Percentiles rank a stretch among this genome's conserved stretches.
Conservation (phyloP, 2,113 vertebrate species). For the Xiphophorus maculatus region DNA sequence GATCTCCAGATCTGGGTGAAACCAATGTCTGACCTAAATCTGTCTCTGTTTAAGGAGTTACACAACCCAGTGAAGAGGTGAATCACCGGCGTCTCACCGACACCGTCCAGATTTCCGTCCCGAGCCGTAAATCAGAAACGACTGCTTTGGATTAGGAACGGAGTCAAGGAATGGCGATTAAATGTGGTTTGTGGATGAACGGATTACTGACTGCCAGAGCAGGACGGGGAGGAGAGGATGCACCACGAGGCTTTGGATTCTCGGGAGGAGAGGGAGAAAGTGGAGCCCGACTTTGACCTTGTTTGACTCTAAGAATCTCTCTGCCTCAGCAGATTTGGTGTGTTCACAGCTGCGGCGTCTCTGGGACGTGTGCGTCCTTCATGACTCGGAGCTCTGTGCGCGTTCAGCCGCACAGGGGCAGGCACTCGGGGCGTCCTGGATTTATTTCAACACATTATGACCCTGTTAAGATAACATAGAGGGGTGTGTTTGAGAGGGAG, state of each 20-base stretch:
- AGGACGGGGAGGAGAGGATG: no score
- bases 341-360: slow-evolving; percentile 41
- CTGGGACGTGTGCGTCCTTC: slow-evolving; percentile 9
- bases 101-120: no score
- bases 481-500: neutral
- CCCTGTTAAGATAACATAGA: slow-evolving; percentile 35
- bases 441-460: slow-evolving; percentile 23
- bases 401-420: neutral
- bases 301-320: slow-evolving; percentile 4
- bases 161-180: no score
- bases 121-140: no score
- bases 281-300: neutral
- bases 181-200: neutral
- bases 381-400: slow-evolving; percentile 1
- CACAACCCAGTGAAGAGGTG: slow-evolving; percentile 27
- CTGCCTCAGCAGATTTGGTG: slow-evolving; percentile 10
- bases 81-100: slow-evolving; percentile 8
- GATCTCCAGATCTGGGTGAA: slow-evolving; percentile 32
- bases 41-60: slow-evolving; percentile 30
- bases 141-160: no score
- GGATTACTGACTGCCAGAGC: neutral
- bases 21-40: slow-evolving; percentile 42
- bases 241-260: neutral
- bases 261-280: no score
- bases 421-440: slow-evolving; percentile 25